These are phyloP conservation scores for Acholoe squamosa DNA, from an alignment of 2,888 invertebrate genomes.

Conservation along the genomic window DNA sequence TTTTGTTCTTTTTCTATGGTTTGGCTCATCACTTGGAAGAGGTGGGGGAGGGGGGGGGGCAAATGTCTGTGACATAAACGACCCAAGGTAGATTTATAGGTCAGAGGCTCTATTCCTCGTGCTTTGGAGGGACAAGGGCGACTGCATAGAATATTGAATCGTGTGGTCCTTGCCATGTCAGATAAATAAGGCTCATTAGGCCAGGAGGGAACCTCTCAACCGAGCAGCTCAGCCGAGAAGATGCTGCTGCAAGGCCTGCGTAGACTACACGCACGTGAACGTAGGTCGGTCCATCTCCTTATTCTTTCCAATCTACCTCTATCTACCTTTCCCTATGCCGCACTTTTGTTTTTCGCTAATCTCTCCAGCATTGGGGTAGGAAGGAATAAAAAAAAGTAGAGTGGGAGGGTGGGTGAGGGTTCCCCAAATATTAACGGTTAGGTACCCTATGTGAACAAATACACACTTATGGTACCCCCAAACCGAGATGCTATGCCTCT, in stretches of 20 bases:
- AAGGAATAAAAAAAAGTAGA: too few species aligned
- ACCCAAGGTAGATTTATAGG: not conserved
- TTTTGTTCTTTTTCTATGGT: not conserved
- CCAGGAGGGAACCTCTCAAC: not conserved
- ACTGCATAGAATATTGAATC: slow-evolving; percentile 32
- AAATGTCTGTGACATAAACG: not conserved
- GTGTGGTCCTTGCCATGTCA: not conserved
- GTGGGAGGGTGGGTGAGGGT: too few species aligned
- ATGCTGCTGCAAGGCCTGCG: not conserved
- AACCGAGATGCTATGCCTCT: too few species aligned
- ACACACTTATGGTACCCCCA: too few species aligned
- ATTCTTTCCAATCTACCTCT: too few species aligned
- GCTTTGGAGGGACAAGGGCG: not conserved
- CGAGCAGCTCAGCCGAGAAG: not conserved
- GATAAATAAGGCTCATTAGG: slow-evolving; percentile 34
- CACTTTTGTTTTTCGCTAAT: too few species aligned
- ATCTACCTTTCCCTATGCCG: too few species aligned
- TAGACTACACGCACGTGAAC: not conserved
- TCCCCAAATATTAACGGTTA: too few species aligned
- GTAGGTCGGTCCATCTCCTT: too few species aligned
- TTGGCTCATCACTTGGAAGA: not conserved
- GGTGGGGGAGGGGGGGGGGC: too few species aligned
- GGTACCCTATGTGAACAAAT: too few species aligned
- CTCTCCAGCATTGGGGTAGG: too few species aligned
- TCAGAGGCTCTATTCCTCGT: not conserved